Evolutionary conservation across 1,140 invertebrate species (phyloP).

Genomic region (Heliconius hewitsoni): DNA sequence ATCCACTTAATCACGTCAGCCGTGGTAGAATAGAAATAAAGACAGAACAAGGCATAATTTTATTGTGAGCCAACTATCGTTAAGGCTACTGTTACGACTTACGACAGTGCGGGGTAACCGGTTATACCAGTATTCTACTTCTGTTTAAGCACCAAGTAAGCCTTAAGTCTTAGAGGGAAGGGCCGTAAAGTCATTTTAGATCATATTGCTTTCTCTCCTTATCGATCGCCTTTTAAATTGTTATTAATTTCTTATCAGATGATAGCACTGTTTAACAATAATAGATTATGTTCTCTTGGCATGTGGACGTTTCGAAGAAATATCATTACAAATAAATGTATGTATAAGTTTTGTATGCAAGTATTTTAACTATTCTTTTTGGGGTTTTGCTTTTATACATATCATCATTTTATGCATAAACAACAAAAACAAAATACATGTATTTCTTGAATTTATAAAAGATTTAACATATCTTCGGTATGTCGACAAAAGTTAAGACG

Average conservation of each 20-base stretch:
- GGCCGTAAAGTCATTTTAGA: conserved; percentile 32
- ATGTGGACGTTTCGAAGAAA: conserved; percentile 11
- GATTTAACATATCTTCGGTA: too few relatives aligned
- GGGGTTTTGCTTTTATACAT: too few relatives aligned
- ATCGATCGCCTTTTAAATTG: conserved; percentile 50
- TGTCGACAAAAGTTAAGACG: neutral
- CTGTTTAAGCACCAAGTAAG: conserved; percentile 52
- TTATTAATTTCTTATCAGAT: conserved; percentile 49
- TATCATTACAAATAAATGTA: neutral
- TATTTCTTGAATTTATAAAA: too few relatives aligned
- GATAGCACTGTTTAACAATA: conserved; percentile 29
- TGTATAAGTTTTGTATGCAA: neutral
- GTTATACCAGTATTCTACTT: conserved; percentile 59
- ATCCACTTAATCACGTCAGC: conserved; percentile 17
- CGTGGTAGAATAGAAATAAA: conserved; percentile 40
- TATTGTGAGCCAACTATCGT: conserved; percentile 66
- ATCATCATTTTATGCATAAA: too few relatives aligned
- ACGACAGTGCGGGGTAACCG: conserved; percentile 51
- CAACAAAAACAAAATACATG: too few relatives aligned
- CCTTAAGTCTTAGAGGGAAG: conserved; percentile 28
- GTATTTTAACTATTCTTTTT: neutral
- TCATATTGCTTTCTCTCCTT: conserved; percentile 59
- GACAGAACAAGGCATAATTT: conserved; percentile 59
- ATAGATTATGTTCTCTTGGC: conserved; percentile 3
- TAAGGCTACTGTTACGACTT: conserved; percentile 71